Evolutionary conservation across 2,113 vertebrate genomes (phyloP).

Genomic region (Calyptomena viridis): DNA sequence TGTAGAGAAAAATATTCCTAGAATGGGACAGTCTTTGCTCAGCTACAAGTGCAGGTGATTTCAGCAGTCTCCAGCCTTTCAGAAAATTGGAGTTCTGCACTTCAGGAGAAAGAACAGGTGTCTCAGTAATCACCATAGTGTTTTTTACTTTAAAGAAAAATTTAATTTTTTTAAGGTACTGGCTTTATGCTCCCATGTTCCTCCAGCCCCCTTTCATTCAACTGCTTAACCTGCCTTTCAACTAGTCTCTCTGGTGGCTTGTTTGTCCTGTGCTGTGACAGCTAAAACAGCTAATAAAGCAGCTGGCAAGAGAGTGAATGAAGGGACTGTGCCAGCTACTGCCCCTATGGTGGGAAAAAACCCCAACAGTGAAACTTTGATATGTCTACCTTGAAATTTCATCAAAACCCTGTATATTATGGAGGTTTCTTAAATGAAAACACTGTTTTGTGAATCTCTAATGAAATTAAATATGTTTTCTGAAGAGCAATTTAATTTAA

Average conservation of each 20-base stretch:
- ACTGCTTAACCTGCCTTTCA: constrained; percentile 29
- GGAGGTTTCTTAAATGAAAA: not conserved
- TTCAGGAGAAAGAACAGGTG: not conserved
- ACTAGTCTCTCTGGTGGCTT: constrained; percentile 9
- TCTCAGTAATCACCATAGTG: not conserved
- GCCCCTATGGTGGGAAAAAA: not conserved
- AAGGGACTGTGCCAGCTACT: not conserved
- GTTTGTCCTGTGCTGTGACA: not conserved
- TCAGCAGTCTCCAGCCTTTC: not conserved
- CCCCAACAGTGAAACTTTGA: not conserved
- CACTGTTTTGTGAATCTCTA: not conserved
- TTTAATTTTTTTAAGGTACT: not conserved
- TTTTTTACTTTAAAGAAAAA: not conserved
- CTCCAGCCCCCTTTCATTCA: not conserved
- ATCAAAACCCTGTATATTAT: not conserved
- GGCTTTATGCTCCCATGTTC: not conserved
- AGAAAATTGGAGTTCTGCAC: not conserved
- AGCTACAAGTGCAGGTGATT: not conserved
- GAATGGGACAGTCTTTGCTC: not conserved
- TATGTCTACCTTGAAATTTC: not conserved
- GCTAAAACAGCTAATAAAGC: constrained; percentile 15
- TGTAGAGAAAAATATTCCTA: not conserved
- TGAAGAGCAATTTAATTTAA: not conserved
- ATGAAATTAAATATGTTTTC: not conserved
- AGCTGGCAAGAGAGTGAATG: constrained; percentile 15